Evolutionary conservation across 1,140 invertebrate genomes (phyloP), one percentile per base, ranked within the genome.

Genomic region (Mizuhopecten yessoensis): DNA sequence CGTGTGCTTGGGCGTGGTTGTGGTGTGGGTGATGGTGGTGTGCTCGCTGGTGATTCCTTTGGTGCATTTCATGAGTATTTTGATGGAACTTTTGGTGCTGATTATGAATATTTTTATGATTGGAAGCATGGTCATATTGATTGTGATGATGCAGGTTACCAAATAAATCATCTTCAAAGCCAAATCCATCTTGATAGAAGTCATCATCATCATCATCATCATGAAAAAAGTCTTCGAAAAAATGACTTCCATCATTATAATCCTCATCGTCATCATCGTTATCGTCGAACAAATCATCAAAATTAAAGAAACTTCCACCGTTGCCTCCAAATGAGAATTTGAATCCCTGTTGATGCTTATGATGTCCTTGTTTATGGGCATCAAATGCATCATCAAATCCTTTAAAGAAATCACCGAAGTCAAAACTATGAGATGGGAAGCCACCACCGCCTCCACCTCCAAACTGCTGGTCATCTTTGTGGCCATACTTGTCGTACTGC

Each of bases 401-500:
- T 90, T 94, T 94, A 91, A 96, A 96, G 86, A 96, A 95, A 86
- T 96, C 95, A 91, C 96, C 94, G 90, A 96, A 95, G 34, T 94
- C 49, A 91, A 94, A 95, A 33, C 92, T 91, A 34, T 57, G 34
- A 34, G 39, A 49, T 29, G 57, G 57, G 39, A 36, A 36, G 0
- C 93, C 94, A 1, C 91, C 89, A 86, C n/a, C n/a, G n/a, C 92
- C 92, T 33, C 93, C 93, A 86, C 34, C 39, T 3, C 89, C 88
- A 29, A 89, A 34, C 23, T 87, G 75, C 13, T 92, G 88, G 15
- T 91, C 89, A 34, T 90, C 92, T 11, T 93, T 92, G 42, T 95
- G 94, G 13, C 99, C 99, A 97, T 98, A 99, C 33, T 98, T 98
- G 96, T 99, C 99, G 97, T 99, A 99, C 95, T 99, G 97, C 95